Base-by-base conservation (phyloP, 2,888 invertebrate species). In the Pherbina coryleti region DNA sequence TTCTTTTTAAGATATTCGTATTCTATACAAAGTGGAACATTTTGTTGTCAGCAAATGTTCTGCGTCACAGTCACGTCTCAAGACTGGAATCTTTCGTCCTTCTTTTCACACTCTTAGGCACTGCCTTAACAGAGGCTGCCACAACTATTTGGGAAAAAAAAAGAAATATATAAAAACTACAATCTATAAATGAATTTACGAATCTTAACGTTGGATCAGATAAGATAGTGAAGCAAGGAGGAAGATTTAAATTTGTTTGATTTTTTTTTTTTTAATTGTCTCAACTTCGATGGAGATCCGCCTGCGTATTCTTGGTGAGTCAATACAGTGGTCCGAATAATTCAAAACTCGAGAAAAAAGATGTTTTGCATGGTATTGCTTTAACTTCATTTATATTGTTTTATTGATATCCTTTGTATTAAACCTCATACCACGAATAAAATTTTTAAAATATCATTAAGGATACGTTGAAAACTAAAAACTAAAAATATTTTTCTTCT, bases 71-170 rank as follows among this genome's bases (percentile, higher is more conserved):
- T 74, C 73, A 64, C 64, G 73, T 74, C 62, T n/a, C 73, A 28
- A 25, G 57, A 22, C 44, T 34, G 25, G 28, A 60, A 73, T 22
- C 37, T 14, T 28, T 81, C 72, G 75, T 72, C 75, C 72, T 67
- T 37, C 66, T 75, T 72, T 72, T 75, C 75, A 78, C 75, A 75
- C 78, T 37, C 28, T 22, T 51, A 57, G 34, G 19, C 53, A 19
- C 34, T 37, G 57, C 22, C 70, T 19, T 28, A 25, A 66, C 14
- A 14, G 9, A 9, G 3, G 31, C 8, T 3, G n/a, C 17, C 37
- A 31, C 25, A 19, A 28, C 19, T 57, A 25, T n/a, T 55, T n/a
- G n/a, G n/a, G 17, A 31, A 11, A 3, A 31, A 17, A 37, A 37
- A 51, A n/a, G 22, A 31, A 14, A 53, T 3, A n/a, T n/a, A n/a